Conservation (phyloP, 2,113 vertebrate genomes). For the Rhombomys opimus region DNA sequence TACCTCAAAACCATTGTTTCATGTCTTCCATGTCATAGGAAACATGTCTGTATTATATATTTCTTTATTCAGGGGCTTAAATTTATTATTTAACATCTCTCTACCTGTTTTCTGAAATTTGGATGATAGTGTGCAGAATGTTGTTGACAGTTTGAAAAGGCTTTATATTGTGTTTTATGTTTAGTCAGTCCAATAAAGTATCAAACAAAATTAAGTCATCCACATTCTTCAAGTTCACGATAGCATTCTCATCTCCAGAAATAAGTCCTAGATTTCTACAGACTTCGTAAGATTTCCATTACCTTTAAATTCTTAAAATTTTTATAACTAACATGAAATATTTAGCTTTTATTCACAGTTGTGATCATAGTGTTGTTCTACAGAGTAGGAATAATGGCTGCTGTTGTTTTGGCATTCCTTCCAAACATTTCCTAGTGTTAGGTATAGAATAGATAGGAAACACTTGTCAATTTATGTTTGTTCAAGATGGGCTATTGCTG, state of each 20-base stretch:
- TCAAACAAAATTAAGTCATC: background rate
- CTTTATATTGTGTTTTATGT: background rate
- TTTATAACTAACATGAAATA: background rate
- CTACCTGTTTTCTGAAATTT: background rate
- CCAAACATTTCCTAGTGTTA: background rate
- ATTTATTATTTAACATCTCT: background rate
- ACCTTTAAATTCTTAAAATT: slow-evolving; percentile 17
- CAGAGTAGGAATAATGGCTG: background rate
- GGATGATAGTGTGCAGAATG: background rate
- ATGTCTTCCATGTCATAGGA: background rate
- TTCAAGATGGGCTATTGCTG: background rate
- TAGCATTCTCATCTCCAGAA: background rate
- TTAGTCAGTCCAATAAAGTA: background rate
- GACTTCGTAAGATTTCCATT: background rate
- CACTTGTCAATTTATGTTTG: background rate
- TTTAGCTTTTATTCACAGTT: background rate
- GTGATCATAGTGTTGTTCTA: background rate
- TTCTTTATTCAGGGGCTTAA: background rate
- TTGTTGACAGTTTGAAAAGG: background rate
- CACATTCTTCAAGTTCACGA: background rate
- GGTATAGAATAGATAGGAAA: background rate
- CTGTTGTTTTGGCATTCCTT: background rate
- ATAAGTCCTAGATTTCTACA: background rate
- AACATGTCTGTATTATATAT: background rate
- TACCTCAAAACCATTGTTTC: background rate